phyloP scores from a whole-genome alignment of 2,888 invertebrate species.

The Gryllus longicercus region DNA sequence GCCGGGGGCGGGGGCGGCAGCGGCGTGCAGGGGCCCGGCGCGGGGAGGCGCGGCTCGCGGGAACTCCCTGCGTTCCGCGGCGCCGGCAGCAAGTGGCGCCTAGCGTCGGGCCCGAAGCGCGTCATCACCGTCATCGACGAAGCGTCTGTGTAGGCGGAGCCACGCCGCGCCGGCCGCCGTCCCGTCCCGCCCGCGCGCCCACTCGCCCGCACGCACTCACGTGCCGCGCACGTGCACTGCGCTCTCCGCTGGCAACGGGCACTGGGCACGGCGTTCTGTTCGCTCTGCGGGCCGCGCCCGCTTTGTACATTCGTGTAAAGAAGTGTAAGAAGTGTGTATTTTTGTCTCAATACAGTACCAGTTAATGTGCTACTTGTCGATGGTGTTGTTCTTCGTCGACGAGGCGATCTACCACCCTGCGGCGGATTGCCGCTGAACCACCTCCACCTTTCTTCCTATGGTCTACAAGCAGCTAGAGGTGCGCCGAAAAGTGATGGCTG shows the following conservation, averaged over 20 bases:
- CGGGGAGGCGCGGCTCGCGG: slow-evolving; percentile 48
- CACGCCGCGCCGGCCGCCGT: neutral
- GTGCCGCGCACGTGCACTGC: neutral
- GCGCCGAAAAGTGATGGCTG: too few relatives aligned
- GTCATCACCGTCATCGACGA: slow-evolving; percentile 77
- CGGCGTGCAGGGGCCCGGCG: slow-evolving; percentile 47
- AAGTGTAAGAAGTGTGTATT: slow-evolving; percentile 12
- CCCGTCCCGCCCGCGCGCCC: neutral
- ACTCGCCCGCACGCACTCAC: neutral
- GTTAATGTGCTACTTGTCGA: neutral
- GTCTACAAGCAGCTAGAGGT: too few relatives aligned
- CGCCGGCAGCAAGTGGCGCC: slow-evolving; percentile 52
- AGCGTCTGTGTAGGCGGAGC: slow-evolving; percentile 50
- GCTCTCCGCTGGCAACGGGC: too few relatives aligned
- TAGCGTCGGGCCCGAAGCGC: slow-evolving; percentile 53
- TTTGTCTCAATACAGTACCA: neutral
- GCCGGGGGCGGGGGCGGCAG: slow-evolving; percentile 36
- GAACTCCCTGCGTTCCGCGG: slow-evolving; percentile 47
- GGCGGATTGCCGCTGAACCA: too few relatives aligned
- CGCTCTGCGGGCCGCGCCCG: too few relatives aligned
- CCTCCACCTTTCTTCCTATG: too few relatives aligned
- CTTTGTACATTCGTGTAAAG: slow-evolving; percentile 10
- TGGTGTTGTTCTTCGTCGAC: neutral
- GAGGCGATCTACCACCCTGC: too few relatives aligned
- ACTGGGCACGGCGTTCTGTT: too few relatives aligned